phyloP scores from a whole-genome alignment of 2,113 vertebrate genomes.

The Etheostoma spectabile region DNA sequence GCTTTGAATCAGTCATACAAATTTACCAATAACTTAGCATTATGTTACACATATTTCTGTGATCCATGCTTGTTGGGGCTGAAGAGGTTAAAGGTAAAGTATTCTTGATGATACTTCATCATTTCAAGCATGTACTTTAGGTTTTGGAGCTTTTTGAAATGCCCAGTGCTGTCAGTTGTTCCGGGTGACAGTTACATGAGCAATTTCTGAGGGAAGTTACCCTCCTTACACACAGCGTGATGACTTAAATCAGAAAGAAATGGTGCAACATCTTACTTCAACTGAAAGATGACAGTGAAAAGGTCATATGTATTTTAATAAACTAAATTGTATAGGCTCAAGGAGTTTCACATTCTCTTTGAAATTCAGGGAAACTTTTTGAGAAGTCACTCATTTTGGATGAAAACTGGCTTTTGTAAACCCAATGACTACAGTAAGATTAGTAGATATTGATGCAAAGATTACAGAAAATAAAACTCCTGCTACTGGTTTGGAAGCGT shows the following conservation, averaged over 20 bases:
- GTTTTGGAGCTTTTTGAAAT: background rate
- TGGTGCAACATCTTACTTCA: background rate
- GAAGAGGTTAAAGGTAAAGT: background rate
- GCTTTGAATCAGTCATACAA: background rate
- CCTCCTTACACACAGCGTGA: too few relatives aligned
- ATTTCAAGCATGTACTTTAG: too few relatives aligned
- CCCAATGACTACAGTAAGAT: too few relatives aligned
- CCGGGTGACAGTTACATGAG: background rate
- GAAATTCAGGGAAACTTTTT: background rate
- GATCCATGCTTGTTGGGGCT: background rate
- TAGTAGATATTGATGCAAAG: too few relatives aligned
- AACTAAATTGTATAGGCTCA: too few relatives aligned
- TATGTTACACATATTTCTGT: too few relatives aligned
- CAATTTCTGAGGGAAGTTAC: background rate
- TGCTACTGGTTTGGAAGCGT: too few relatives aligned
- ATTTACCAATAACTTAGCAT: background rate
- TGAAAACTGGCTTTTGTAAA: background rate
- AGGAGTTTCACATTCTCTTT: background rate
- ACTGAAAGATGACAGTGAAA: background rate
- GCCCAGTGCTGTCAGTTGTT: background rate
- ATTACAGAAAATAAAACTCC: too few relatives aligned
- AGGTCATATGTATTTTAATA: background rate
- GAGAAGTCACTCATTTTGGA: background rate
- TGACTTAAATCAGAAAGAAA: background rate
- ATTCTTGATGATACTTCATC: too few relatives aligned